These are phyloP conservation scores for Lytechinus pictus DNA, from an alignment of 35 echinoderm and acorn worm species.

Conservation along the genomic window DNA sequence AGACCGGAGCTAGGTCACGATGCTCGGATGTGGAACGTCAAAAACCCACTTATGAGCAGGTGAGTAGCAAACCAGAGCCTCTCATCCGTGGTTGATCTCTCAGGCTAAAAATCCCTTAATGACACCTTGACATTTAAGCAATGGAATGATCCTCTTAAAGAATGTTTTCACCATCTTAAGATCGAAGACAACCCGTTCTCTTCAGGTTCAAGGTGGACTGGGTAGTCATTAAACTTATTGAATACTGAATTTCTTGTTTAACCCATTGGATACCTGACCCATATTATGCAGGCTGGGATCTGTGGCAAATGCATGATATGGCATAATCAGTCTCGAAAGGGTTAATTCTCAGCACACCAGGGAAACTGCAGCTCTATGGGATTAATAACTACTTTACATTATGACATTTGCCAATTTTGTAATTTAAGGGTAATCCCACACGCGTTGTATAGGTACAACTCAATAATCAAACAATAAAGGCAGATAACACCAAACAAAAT, in stretches of 20 bases:
- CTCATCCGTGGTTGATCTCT: background rate
- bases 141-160: background rate
- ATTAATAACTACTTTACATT: too few species aligned
- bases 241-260: background rate
- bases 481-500: background rate
- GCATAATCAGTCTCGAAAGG: too few species aligned
- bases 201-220: conserved; percentile 6
- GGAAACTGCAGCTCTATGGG: too few species aligned
- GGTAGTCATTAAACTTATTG: background rate
- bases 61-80: background rate
- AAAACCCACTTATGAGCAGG: background rate
- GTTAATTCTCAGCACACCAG: too few species aligned
- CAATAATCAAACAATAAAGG: background rate
- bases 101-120: background rate
- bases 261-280: too few species aligned
- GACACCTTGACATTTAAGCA: conserved; percentile 17
- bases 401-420: too few species aligned
- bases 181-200: background rate
- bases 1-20: background rate
- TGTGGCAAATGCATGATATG: too few species aligned
- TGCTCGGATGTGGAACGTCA: background rate
- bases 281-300: too few species aligned
- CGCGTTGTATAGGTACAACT: background rate
- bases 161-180: background rate
- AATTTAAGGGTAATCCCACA: too few species aligned